These are phyloP conservation scores for Brachycybe producta DNA, from an alignment of 2,888 invertebrate genomes.

Conservation along the genomic window DNA sequence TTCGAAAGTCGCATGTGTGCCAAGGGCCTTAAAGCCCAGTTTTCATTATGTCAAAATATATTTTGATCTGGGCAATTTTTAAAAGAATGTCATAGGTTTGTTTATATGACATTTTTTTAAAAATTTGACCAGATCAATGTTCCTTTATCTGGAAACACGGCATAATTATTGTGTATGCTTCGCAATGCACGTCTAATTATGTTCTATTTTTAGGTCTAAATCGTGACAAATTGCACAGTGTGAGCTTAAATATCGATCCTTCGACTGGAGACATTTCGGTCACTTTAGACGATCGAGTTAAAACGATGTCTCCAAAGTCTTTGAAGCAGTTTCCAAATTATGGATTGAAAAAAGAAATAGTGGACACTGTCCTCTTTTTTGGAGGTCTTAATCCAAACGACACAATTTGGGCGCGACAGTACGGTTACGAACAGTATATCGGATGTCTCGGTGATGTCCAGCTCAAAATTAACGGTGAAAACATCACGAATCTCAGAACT, in stretches of 20 bases:
- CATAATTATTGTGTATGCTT: no score
- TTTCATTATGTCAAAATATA: no score
- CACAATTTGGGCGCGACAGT: conserved; percentile 62
- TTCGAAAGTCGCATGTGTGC: no score
- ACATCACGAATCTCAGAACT: neutral
- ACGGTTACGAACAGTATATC: conserved; percentile 82
- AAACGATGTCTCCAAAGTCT: conserved; percentile 64
- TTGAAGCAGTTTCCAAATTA: conserved; percentile 71
- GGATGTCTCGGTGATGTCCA: conserved; percentile 81
- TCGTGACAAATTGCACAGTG: conserved; percentile 79
- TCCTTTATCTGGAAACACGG: no score
- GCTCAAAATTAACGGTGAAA: conserved; percentile 49
- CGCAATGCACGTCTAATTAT: no score
- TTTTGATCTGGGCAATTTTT: no score
- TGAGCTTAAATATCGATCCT: conserved; percentile 73
- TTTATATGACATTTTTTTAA: no score
- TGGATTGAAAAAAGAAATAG: conserved; percentile 47
- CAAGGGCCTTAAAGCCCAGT: no score
- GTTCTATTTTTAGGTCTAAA: conserved; percentile 56
- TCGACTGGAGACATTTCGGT: conserved; percentile 71
- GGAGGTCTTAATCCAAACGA: conserved; percentile 62
- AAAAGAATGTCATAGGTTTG: no score
- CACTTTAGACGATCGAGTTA: conserved; percentile 70
- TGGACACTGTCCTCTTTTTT: conserved; percentile 19
- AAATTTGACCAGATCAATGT: no score